phyloP scores from a whole-genome alignment of 2,797 vertebrate species.

The Rhodeus uyekii region DNA sequence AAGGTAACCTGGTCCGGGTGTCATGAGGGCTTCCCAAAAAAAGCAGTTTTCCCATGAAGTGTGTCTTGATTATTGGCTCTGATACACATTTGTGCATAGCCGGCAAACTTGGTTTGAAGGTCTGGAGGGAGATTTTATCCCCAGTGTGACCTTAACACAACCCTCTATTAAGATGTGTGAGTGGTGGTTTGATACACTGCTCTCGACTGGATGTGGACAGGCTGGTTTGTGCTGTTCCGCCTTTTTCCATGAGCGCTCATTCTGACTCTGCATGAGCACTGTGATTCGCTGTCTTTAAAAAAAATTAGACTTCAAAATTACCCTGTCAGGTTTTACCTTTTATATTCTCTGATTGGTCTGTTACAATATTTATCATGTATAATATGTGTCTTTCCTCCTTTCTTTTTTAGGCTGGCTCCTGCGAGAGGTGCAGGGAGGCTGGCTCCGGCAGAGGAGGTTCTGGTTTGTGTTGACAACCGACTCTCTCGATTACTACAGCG shows the following conservation, averaged over 20 bases:
- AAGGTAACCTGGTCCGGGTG: constrained; percentile 39
- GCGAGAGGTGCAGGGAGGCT: constrained; percentile 85
- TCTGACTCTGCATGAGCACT: constrained; percentile 4
- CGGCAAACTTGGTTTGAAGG: constrained; percentile 2
- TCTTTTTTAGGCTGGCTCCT: constrained; percentile 87
- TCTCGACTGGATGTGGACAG: constrained; percentile 17
- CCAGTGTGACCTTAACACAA: constrained; percentile 24
- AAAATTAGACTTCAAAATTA: background rate
- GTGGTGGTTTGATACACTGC: constrained; percentile 5
- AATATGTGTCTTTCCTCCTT: background rate
- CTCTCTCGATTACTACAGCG: constrained; percentile 92
- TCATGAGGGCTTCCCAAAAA: constrained; percentile 36
- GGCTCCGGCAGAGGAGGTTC: constrained; percentile 90
- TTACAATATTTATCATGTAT: background rate
- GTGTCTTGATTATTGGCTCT: constrained; percentile 27
- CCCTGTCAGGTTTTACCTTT: background rate
- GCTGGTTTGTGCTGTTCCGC: constrained; percentile 27
- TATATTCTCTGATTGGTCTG: background rate
- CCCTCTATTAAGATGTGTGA: background rate
- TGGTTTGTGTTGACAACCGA: constrained; percentile 94
- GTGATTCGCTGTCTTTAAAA: background rate
- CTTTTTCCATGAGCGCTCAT: constrained; percentile 9
- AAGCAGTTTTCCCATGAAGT: constrained; percentile 35
- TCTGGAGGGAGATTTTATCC: constrained; percentile 12
- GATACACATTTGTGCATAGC: constrained; percentile 5